Evolutionary conservation across 35 echinoderm and acorn worm species (phyloP), one percentile per base, ranked within the genome.

Genomic region (Apostichopus parvimensis): DNA sequence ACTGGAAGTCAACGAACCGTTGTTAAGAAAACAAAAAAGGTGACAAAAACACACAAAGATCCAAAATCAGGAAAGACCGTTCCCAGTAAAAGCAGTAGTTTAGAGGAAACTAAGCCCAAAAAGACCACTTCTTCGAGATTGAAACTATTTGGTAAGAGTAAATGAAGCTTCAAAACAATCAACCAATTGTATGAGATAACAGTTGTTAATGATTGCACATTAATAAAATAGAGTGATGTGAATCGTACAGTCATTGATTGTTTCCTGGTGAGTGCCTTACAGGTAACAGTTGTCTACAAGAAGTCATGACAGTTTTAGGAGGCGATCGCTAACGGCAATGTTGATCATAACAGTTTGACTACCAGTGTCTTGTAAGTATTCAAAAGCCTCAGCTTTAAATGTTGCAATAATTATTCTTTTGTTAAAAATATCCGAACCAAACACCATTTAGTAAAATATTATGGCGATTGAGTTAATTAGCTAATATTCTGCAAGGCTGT

Each of bases 351-450:
- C 21, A 73, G 71, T n/a, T 13, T 21, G 71, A 21, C 71, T 73
- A n/a, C 71, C 4, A 17, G 71, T 73, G 10, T 73, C 71, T 73
- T 73, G 2, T 9, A 8, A 66, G 9, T 9, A 66, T 66, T 66
- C 1, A n/a, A 73, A 73, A 73, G 71, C 71, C 15, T 73, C 71
- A 73, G 71, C 71, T 73, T 73, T 73, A 17, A 73, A 17, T 73
- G 71, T 73, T 73, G 71, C 71, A 73, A 73, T 73, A 73, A 73
- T 73, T 73, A 73, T n/a, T 73, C 14, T 73, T 73, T 73, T 73
- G 20, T 17, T 6, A 73, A 73, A 73, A 73, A 73, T 13, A 21
- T 17, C 71, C 71, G 71, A 73, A 18, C 71, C 71, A 73, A 73
- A 73, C 71, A 73, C 13, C 13, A 73, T 17, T 17, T 21, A 17